Evolutionary conservation across 2,888 invertebrate genomes (phyloP).

Genomic region (Philonicus albiceps): DNA sequence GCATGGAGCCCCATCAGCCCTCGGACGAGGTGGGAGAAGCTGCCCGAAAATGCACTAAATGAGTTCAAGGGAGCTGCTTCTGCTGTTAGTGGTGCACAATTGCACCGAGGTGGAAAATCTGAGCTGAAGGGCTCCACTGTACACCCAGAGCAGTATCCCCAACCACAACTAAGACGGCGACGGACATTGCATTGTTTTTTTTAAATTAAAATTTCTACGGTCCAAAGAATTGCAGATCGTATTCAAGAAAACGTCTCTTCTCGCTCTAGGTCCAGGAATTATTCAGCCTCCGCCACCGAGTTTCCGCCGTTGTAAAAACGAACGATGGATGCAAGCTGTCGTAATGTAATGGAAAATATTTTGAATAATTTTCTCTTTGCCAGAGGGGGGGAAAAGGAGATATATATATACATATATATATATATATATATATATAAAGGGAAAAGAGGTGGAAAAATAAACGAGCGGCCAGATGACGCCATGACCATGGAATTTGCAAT

Average conservation of each 20-base stretch:
- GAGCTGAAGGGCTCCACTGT: not conserved
- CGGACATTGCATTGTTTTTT: not conserved
- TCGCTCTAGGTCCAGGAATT: not conserved
- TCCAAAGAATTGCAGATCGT: not conserved
- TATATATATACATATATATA: not conserved
- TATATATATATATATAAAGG: too few species aligned
- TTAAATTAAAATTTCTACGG: not conserved
- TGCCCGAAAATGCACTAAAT: not conserved
- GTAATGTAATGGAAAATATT: conserved; percentile 29
- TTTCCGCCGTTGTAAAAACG: not conserved
- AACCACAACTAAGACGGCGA: not conserved
- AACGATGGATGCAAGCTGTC: conserved; percentile 28
- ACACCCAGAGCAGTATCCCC: not conserved
- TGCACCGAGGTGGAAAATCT: not conserved
- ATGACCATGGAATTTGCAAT: conserved; percentile 6
- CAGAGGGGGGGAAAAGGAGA: not conserved
- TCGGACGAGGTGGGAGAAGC: not conserved
- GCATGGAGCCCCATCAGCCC: not conserved
- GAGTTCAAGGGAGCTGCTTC: not conserved
- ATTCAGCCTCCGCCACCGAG: not conserved
- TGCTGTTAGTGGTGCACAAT: not conserved
- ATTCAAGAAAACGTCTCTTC: not conserved
- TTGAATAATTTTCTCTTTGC: conserved; percentile 24
- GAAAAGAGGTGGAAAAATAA: not conserved
- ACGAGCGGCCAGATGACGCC: conserved; percentile 15